phyloP scores from a whole-genome alignment of 2,797 vertebrate species.

The Coendou prehensilis region DNA sequence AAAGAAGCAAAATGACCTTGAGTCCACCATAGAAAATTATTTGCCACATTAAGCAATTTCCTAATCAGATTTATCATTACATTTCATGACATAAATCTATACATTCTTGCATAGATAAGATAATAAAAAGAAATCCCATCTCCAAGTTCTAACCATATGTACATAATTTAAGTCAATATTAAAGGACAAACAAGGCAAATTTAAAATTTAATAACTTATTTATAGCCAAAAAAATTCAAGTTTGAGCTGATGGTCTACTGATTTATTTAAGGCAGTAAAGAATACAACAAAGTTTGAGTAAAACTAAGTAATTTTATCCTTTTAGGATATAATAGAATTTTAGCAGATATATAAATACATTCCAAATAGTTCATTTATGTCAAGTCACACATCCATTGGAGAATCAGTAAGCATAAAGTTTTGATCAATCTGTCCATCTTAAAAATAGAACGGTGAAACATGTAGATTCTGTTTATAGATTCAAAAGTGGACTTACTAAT shows the following conservation, averaged over 20 bases:
- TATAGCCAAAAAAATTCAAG: slow-evolving; percentile 36
- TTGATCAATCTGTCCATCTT: neutral
- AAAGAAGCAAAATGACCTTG: slow-evolving; percentile 3
- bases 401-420: neutral
- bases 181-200: slow-evolving; percentile 13
- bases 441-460: neutral
- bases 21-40: slow-evolving; percentile 47
- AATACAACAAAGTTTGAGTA: slow-evolving; percentile 42
- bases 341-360: neutral
- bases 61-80: slow-evolving; percentile 47
- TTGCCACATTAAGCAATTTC: slow-evolving; percentile 44
- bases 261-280: slow-evolving; percentile 13
- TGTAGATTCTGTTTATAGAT: neutral
- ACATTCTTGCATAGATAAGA: neutral
- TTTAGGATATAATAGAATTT: neutral
- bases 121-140: slow-evolving; percentile 50
- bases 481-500: neutral
- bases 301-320: slow-evolving; percentile 32
- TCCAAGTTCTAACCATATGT: slow-evolving; percentile 45
- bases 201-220: slow-evolving; percentile 39
- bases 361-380: slow-evolving; percentile 20
- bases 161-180: slow-evolving; percentile 39
- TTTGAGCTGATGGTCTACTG: neutral
- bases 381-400: neutral
- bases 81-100: slow-evolving; percentile 15